Evolutionary conservation across 2,113 vertebrate species (phyloP), one percentile per base, ranked within the genome.

Genomic region (Malurus cyaneus): DNA sequence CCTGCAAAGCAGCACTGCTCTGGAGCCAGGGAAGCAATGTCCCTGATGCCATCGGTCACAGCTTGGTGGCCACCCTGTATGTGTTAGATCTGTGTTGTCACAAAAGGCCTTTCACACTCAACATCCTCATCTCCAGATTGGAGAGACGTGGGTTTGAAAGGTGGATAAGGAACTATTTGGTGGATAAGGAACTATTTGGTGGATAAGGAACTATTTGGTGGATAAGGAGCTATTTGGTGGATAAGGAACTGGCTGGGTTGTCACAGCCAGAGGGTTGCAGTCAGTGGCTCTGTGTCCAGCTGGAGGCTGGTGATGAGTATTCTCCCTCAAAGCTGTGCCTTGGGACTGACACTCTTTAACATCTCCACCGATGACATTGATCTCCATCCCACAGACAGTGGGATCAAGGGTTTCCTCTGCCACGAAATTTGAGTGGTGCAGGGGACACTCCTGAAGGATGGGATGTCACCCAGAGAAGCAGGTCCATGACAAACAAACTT

Each of bases 321-420:
- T 39, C 46, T 46, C 39, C 53, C 69, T 74, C 52, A 25, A 60
- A 44, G 60, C 60, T 81, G 10, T 46, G 67, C 17, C 11, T 4
- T 67, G n/a, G 60, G 28, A 46, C 39, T 32, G 61, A 52, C 28
- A 11, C 32, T 59, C 32, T 72, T 44, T 25, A 59, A 6, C 17
- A 46, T 47, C 46, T 54, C 59, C 21, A 28, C 23, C 28, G 14
- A 3, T 24, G 26, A 21, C 28, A 23, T 54, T 23, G 11, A 26
- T 34, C 39, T 52, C 47, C 66, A 25, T 46, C 39, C 32, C 26
- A 50, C 39, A 46, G 39, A 53, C 8, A 6, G 12, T 46, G 53
- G n/a, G 23, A n/a, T 24, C 0, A 0, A 60, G 60, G 9, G 11
- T 7, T 25, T 7, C 32, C 32, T 39, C 39, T 39, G 39, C 46